Conservation (phyloP, 2,888 invertebrate species). For the Trachelus iudaicus region DNA sequence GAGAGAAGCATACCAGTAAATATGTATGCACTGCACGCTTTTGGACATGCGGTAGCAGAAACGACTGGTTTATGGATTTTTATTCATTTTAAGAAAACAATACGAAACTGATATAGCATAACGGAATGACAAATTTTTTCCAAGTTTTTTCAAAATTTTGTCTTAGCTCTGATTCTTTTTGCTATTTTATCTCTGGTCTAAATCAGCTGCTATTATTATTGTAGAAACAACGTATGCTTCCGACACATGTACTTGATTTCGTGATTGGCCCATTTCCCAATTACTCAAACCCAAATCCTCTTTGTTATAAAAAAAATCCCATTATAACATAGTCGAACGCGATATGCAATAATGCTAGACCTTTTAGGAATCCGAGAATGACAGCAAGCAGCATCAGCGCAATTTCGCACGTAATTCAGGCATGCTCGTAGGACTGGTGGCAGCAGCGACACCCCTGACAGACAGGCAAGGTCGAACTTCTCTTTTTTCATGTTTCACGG, state of each 20-base stretch:
- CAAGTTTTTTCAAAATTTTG: background rate
- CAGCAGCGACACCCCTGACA: background rate
- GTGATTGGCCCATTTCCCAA: background rate
- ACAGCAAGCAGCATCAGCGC: background rate
- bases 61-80: background rate
- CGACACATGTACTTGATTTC: background rate
- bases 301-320: background rate
- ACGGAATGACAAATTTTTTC: background rate
- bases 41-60: background rate
- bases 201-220: background rate
- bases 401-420: background rate
- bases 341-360: background rate
- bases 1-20: background rate
- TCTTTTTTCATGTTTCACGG: background rate
- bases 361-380: background rate
- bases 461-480: background rate
- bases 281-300: background rate
- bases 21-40: background rate
- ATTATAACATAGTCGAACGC: background rate
- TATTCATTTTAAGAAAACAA: background rate
- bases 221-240: background rate
- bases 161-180: background rate
- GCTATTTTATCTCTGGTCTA: background rate
- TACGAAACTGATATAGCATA: background rate
- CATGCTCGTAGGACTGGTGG: background rate